Percentiles rank a stretch among this genome's conserved stretches.
These are phyloP conservation scores for Gymnogyps californianus DNA, from an alignment of 2,113 vertebrate species.

Conservation along the genomic window DNA sequence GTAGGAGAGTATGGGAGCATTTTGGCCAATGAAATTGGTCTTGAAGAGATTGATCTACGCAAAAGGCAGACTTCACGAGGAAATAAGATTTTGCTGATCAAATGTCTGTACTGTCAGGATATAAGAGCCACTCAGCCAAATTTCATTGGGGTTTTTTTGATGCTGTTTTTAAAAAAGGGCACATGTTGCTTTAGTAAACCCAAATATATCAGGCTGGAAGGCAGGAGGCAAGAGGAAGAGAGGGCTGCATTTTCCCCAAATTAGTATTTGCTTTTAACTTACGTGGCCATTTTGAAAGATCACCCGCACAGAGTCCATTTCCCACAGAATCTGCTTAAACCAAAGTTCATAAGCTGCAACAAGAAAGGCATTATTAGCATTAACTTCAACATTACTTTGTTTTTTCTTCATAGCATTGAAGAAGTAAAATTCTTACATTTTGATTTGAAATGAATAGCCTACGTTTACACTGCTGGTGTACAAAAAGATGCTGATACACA, in stretches of 20 bases:
- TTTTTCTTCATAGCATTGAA: background rate
- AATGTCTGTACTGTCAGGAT: background rate
- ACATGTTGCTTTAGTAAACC: background rate
- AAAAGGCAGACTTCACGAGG: background rate
- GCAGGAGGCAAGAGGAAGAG: background rate
- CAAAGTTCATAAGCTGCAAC: conserved; percentile 91
- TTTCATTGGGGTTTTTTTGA: background rate
- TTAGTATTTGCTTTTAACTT: conserved; percentile 66
- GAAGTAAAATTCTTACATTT: background rate
- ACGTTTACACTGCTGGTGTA: background rate
- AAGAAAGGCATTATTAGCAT: background rate
- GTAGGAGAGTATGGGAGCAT: background rate
- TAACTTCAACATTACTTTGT: background rate
- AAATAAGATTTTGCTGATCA: background rate
- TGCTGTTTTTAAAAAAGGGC: background rate
- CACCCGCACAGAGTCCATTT: conserved; percentile 90
- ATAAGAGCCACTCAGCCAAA: background rate
- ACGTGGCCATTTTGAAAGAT: conserved; percentile 92
- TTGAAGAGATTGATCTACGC: background rate
- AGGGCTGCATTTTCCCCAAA: background rate
- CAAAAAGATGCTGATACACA: background rate
- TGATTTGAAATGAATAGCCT: background rate
- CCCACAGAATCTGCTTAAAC: conserved; percentile 98
- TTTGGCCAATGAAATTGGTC: background rate
- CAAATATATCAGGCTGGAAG: background rate